A percentile compares a stretch with the other conserved stretches of the same genome.
Conservation (phyloP, 2,888 invertebrate genomes). For the Trisateles emortualis region DNA sequence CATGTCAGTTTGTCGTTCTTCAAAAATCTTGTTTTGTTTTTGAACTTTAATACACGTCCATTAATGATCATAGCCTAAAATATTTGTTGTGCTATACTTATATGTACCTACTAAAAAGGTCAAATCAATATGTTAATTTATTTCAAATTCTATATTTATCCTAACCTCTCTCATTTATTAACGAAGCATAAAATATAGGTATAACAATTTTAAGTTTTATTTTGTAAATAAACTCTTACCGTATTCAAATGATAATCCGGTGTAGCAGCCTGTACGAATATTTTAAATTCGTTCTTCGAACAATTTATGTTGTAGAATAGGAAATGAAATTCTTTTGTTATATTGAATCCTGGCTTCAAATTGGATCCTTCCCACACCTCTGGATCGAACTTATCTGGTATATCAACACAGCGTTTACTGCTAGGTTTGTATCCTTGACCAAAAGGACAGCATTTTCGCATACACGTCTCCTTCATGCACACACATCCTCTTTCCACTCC, state of each 20-base stretch:
- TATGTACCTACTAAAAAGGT: no score
- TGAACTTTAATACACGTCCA: no score
- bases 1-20: no score
- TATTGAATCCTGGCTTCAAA: conserved; percentile 43
- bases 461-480: conserved; percentile 59
- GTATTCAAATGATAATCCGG: conserved; percentile 35
- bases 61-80: no score
- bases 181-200: no score
- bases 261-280: conserved; percentile 38
- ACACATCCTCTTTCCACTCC: conserved; percentile 59
- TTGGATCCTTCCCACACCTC: conserved; percentile 58
- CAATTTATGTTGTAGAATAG: conserved; percentile 59
- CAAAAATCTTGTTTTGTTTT: no score
- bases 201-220: no score
- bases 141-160: no score
- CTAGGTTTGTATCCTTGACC: conserved; percentile 53
- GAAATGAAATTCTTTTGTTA: conserved; percentile 55
- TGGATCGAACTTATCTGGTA: conserved; percentile 47
- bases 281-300: conserved; percentile 28
- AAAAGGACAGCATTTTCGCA: conserved; percentile 69
- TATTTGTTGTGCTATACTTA: no score
- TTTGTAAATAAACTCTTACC: conserved; percentile 44
- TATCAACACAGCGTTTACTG: conserved; percentile 49
- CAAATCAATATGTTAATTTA: no score
- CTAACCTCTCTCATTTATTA: no score